Base-by-base conservation (phyloP, 2,797 vertebrate species). In the Chanos chanos region DNA sequence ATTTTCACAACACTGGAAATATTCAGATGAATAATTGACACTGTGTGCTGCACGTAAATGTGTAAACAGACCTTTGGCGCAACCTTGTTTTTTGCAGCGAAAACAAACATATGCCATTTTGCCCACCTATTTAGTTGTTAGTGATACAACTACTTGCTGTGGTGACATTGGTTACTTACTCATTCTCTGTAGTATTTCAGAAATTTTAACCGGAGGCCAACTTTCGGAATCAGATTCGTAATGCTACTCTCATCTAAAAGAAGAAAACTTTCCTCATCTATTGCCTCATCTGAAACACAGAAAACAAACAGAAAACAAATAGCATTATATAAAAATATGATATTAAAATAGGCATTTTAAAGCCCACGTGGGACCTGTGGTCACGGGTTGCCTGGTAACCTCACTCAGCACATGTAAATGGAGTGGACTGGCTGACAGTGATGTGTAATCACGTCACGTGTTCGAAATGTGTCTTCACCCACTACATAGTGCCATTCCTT, bases 1-100 rank as follows among this genome's bases (percentile, higher is more conserved):
- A 36, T 15, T 24, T 59, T 59, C 56, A 59, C 56, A 22, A 15
- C 56, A 59, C 10, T 59, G 28, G 3, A 48, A 59, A 15, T 59
- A 12, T 47, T 3, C 8, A 21, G 43, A 34, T 6, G 41, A 18
- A 15, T 4, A 12, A 24, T 25, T 59, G 8, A 36, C 8, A 59
- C 34, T n/a, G 56, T 59, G 43, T 7, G 36, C 39, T 47, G 6
- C 28, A 22, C 15, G 27, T 44, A 45, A 57, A 21, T 58, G 55
- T 9, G 21, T 13, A 15, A 58, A 34, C 6, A 45, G 55, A 58
- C 27, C 3, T 25, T 58, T 58, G 27, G 44, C 30, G 31, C 5
- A 27, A 4, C 40, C 41, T 13, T 7, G 5, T 28, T 9, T 58
- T 47, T 13, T 58, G 28, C 41, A 34, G 8, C 7, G 33, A 31